Base-by-base conservation (phyloP, 1,140 invertebrate species). In the Cheumatopsyche charites region DNA sequence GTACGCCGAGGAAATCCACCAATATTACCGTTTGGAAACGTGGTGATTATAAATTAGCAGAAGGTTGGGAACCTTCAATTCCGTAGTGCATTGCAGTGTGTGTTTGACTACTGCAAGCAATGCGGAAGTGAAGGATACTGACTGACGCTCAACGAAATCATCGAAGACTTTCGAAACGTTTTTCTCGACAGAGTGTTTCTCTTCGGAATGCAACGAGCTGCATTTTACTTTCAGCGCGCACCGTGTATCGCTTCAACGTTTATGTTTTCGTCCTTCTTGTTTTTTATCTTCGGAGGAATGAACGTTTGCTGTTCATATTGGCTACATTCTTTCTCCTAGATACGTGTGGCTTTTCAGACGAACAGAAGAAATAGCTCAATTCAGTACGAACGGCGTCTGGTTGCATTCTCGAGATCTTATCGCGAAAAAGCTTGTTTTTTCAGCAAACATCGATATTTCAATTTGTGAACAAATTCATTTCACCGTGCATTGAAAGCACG, bases 11-110 rank as follows among this genome's bases (percentile, higher is more conserved):
- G 9, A 36, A 36, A 36, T 36, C 29, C 29, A 36, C 29, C 29
- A 36, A 36, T 36, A 36, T 9, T 4, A 36, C 29, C n/a, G n/a
- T n/a, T n/a, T n/a, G n/a, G 29, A 36, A 36, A 36, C 9, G 9
- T 36, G 29, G n/a, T 36, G 3, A 9, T 36, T 4, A 36, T 36
- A 4, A 4, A 36, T 36, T 36, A 3, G 29, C 3, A 36, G 3
- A 36, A 9, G 29, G 29, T 36, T 36, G 29, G 78, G 78, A 86
- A 85, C 82, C 88, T 85, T 93, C 92, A 94, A 94, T 94, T 93
- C 92, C 92, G 91, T 92, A 93, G 92, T 94, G 92, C 91, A 94
- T 94, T 94, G 92, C 91, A 94, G 92, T 92, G 89, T 89, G 86
- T 85, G 78, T 79, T 82, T 84, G 86, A 84, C 84, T 79, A 86